These are phyloP conservation scores for Andinoacara biseriatus DNA, from an alignment of 2,113 vertebrate genomes.

Conservation along the genomic window DNA sequence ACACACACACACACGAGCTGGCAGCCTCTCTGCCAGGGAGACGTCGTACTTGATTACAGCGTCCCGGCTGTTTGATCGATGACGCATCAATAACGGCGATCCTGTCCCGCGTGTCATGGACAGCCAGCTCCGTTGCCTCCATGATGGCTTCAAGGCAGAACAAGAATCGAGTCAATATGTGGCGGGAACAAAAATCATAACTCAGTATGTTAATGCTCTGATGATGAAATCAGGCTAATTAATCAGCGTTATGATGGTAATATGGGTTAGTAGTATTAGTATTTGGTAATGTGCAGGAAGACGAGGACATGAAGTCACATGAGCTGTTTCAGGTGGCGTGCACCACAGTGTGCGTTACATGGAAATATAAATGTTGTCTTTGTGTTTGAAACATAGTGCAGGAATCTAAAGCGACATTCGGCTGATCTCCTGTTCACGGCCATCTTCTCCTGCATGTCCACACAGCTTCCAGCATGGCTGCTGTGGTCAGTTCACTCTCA, in stretches of 20 bases:
- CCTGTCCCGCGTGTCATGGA: constrained; percentile 59
- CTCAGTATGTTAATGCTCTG: constrained; percentile 48
- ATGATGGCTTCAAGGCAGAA: constrained; percentile 25
- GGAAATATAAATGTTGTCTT: background rate
- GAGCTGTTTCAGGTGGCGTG: constrained; percentile 3
- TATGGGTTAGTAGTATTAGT: no score
- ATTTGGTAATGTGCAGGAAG: constrained; percentile 16
- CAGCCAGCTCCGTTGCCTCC: constrained; percentile 39
- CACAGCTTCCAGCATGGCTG: no score
- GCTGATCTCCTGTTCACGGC: background rate
- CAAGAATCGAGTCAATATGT: constrained; percentile 50
- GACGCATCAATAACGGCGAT: constrained; percentile 69
- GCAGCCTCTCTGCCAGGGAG: constrained; percentile 51
- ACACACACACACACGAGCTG: background rate
- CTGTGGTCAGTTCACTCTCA: no score
- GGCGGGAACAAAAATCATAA: constrained; percentile 25
- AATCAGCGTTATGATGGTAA: constrained; percentile 2
- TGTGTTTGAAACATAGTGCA: no score
- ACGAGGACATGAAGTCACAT: constrained; percentile 10
- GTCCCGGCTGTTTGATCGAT: constrained; percentile 61
- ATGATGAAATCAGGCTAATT: constrained; percentile 53
- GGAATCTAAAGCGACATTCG: no score
- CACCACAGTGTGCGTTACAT: background rate
- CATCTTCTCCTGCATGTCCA: no score
- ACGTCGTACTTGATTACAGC: constrained; percentile 54